Conservation (phyloP, 2,797 vertebrate species). For the Bryconaethiops microstoma region DNA sequence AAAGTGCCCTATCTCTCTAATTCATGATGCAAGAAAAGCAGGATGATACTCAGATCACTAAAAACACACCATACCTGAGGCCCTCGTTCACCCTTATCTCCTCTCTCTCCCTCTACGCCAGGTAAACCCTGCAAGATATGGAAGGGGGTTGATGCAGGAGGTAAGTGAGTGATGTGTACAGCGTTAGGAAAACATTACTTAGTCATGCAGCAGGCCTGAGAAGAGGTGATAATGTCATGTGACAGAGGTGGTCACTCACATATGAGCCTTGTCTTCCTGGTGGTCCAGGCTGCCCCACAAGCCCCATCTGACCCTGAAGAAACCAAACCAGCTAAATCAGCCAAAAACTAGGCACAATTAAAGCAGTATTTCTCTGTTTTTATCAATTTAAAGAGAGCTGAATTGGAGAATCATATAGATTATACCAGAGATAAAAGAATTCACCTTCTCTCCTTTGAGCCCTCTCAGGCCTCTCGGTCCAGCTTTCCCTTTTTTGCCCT, state of each 20-base stretch:
- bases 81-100: slow-evolving; percentile 68
- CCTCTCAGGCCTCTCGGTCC: slow-evolving; percentile 75
- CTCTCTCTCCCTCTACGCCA: slow-evolving; percentile 73
- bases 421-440: slow-evolving; percentile 1
- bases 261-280: slow-evolving; percentile 74
- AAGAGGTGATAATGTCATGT: not conserved
- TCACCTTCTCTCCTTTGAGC: slow-evolving; percentile 76
- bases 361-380: not conserved
- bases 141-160: slow-evolving; percentile 1
- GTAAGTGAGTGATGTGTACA: not conserved
- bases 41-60: not conserved
- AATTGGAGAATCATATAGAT: not conserved
- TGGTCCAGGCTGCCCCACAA: slow-evolving; percentile 69
- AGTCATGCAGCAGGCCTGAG: not conserved
- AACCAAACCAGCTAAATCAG: slow-evolving; percentile 13
- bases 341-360: not conserved
- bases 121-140: slow-evolving; percentile 71
- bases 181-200: not conserved
- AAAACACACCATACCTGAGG: slow-evolving; percentile 68
- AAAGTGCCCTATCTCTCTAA: slow-evolving; percentile 5
- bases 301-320: slow-evolving; percentile 74
- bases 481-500: slow-evolving; percentile 81
- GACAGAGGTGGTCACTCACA: slow-evolving; percentile 67
- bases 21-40: slow-evolving; percentile 7
- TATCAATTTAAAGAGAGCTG: not conserved